These are phyloP conservation scores for Mirounga angustirostris DNA, from an alignment of 2,113 vertebrate genomes.

Conservation along the genomic window DNA sequence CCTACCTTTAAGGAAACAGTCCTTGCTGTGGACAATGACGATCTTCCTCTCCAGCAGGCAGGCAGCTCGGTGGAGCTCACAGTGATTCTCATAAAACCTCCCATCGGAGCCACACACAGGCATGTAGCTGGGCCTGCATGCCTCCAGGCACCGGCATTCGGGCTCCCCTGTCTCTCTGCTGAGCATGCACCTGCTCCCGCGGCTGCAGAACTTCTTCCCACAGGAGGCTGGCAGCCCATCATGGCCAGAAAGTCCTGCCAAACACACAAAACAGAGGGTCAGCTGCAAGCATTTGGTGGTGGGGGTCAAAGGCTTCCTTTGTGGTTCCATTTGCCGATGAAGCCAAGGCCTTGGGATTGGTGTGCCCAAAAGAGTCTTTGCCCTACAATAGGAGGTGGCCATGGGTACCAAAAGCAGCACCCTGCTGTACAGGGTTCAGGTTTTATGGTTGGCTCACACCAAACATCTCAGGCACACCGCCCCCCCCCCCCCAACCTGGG, in stretches of 20 bases:
- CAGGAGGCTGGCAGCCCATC: conserved; percentile 84
- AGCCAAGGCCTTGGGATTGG: background rate
- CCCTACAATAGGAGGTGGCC: background rate
- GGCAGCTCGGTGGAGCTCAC: conserved; percentile 94
- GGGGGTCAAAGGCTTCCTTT: rapidly evolving
- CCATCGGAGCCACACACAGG: conserved; percentile 97
- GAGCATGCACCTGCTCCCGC: conserved; percentile 91
- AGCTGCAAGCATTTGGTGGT: rapidly evolving
- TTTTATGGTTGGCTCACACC: background rate
- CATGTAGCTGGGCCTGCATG: conserved; percentile 92
- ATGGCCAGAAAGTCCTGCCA: conserved; percentile 84
- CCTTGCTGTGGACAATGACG: conserved; percentile 93
- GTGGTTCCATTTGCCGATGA: too few relatives aligned
- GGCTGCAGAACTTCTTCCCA: conserved; percentile 89
- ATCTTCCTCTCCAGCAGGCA: conserved; percentile 93
- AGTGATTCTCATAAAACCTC: conserved; percentile 96
- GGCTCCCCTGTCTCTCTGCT: conserved; percentile 88
- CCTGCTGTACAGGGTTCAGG: background rate
- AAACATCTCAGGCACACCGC: background rate
- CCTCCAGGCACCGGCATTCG: conserved; percentile 92
- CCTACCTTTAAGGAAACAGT: conserved; percentile 98
- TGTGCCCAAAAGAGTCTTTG: background rate
- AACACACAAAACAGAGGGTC: conserved; percentile 59
- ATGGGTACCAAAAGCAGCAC: background rate
- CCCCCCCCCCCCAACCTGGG: background rate